phyloP scores from a whole-genome alignment of 2,113 vertebrate genomes.

The Vicugna pacos region DNA sequence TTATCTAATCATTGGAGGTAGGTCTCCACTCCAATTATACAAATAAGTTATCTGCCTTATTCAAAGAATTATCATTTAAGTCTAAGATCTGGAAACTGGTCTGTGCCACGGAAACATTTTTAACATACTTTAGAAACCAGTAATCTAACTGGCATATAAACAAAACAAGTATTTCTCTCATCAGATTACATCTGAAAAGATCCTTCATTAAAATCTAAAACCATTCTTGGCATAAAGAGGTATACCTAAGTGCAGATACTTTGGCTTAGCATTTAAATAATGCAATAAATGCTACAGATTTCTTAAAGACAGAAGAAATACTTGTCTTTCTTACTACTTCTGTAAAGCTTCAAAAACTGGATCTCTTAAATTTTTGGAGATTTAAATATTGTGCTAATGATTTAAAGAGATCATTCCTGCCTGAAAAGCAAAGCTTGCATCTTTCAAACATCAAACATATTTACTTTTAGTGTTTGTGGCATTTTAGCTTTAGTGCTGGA shows the following conservation, averaged over 20 bases:
- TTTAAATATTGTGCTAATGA: constrained; percentile 62
- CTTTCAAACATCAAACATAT: constrained; percentile 68
- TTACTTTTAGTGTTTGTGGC: constrained; percentile 81
- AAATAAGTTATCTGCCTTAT: constrained; percentile 19
- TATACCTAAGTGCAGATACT: constrained; percentile 72
- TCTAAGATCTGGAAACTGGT: constrained; percentile 45
- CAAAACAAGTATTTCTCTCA: constrained; percentile 57
- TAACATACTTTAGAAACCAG: constrained; percentile 1
- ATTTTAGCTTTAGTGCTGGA: constrained; percentile 78
- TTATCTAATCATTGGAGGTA: constrained; percentile 57
- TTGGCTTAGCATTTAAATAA: constrained; percentile 76
- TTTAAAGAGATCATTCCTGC: constrained; percentile 67
- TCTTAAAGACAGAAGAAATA: constrained; percentile 67
- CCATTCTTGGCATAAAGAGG: constrained; percentile 59
- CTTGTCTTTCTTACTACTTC: constrained; percentile 71
- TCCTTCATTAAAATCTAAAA: constrained; percentile 39
- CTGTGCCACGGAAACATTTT: constrained; percentile 45
- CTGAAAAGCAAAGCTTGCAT: constrained; percentile 74
- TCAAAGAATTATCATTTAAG: not conserved
- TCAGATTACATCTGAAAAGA: not conserved
- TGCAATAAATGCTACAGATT: constrained; percentile 70
- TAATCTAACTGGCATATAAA: not conserved
- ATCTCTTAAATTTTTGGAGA: constrained; percentile 63
- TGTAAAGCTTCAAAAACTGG: constrained; percentile 83
- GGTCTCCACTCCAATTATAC: constrained; percentile 56